Evolutionary conservation across 1,140 invertebrate species (phyloP).

Genomic region (Armadillidium nasatum): DNA sequence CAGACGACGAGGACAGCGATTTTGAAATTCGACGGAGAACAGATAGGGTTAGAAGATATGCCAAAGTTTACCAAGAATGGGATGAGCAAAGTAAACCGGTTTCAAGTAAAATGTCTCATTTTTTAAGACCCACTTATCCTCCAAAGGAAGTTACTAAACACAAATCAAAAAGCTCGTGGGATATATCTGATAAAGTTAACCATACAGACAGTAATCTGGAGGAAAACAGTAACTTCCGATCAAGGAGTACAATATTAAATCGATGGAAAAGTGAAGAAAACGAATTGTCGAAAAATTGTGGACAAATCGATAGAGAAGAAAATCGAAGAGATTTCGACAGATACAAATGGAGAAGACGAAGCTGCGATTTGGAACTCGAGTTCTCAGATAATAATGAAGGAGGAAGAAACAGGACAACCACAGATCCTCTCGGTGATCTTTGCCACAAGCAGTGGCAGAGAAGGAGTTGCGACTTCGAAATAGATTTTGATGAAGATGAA

Average conservation of each 20-base stretch:
- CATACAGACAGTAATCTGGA: conserved; percentile 29
- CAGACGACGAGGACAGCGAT: conserved; percentile 42
- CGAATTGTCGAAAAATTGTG: neutral
- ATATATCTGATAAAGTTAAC: conserved; percentile 23
- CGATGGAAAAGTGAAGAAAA: conserved; percentile 16
- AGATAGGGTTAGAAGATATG: conserved; percentile 36
- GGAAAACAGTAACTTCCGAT: conserved; percentile 29
- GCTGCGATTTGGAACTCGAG: conserved; percentile 41
- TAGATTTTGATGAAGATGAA: conserved; percentile 37
- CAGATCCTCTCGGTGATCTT: conserved; percentile 8
- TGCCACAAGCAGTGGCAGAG: conserved; percentile 38
- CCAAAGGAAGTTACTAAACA: neutral
- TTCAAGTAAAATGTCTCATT: neutral
- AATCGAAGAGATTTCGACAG: conserved; percentile 28
- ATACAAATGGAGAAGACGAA: conserved; percentile 36
- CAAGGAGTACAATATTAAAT: conserved; percentile 16
- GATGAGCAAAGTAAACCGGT: conserved; percentile 13
- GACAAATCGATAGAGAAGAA: neutral
- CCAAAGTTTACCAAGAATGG: conserved; percentile 36
- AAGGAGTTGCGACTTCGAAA: conserved; percentile 41
- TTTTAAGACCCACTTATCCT: neutral
- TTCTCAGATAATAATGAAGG: conserved; percentile 17
- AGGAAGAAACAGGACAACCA: conserved; percentile 29
- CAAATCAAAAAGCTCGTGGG: conserved; percentile 43
- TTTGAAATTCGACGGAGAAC: conserved; percentile 39